Evolutionary conservation across 2,797 vertebrate species (phyloP), one percentile per base, ranked within the genome.

Genomic region (Hybognathus amarus): DNA sequence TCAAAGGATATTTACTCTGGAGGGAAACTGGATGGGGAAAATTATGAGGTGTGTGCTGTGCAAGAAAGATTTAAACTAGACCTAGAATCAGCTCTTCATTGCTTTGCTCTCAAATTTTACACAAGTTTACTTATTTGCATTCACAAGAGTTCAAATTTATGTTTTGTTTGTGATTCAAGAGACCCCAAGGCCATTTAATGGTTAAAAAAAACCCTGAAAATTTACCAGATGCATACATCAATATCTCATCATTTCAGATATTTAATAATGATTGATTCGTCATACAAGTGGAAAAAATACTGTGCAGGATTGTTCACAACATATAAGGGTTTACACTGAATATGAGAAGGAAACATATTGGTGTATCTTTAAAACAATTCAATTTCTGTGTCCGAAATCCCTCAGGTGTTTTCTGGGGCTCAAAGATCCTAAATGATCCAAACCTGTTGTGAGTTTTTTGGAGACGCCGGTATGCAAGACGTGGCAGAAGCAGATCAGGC

Each of bases 401-500:
- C 85, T 75, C 85, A 88, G 87, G 87, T 91, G 85, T 86, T 85
- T 70, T 78, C 56, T 84, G 47, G 69, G 83, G 42, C 66, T 59
- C 54, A n/a, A 56, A 52, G 71, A 30, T 68, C 87, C 77, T 77
- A 76, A 87, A 87, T 30, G 75, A 80, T 77, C 64, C 83, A 87
- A 88, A 89, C 87, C 88, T 89, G 83, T 85, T 86, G 85, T 86
- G 78, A 85, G 82, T 67, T 54, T 84, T 73, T 85, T 87, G 88
- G 87, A 93, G 90, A 83, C 90, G 56, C 80, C 91, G 92, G 92
- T 94, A 94, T 95, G 95, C 94, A 93, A 97, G 95, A 99, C 95
- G 96, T 99, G 97, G 97, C 97, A 93, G 93, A 93, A 90, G 66
- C 84, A 93, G 92, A 90, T 94, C 87, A 78, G 91, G 94, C 95